phyloP scores from a whole-genome alignment of 2,888 invertebrate genomes.

The Icerya purchasi region DNA sequence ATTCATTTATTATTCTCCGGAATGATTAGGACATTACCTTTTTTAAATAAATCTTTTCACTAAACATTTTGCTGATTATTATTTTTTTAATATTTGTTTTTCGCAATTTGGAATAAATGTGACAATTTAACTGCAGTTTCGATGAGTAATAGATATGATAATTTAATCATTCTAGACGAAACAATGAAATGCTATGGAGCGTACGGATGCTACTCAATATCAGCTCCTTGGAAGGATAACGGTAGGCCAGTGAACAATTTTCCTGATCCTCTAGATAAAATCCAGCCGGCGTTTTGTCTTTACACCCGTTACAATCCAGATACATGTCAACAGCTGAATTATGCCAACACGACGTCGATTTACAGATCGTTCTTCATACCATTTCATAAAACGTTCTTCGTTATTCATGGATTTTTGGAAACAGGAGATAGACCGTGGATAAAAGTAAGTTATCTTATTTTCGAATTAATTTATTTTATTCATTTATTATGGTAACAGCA shows the following conservation, averaged over 20 bases:
- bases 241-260: slow-evolving; percentile 55
- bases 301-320: slow-evolving; percentile 31
- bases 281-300: slow-evolving; percentile 35
- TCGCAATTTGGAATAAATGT: background rate
- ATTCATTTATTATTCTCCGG: no score
- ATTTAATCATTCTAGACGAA: slow-evolving; percentile 7
- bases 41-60: no score
- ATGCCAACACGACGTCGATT: slow-evolving; percentile 42
- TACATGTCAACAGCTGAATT: slow-evolving; percentile 35
- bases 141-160: background rate
- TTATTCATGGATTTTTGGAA: slow-evolving; percentile 74
- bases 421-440: slow-evolving; percentile 64
- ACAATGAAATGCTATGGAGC: slow-evolving; percentile 43
- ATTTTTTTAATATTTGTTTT: background rate
- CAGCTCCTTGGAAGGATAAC: slow-evolving; percentile 54
- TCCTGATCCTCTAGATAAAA: slow-evolving; percentile 45
- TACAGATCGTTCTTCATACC: slow-evolving; percentile 38
- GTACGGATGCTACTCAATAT: slow-evolving; percentile 61
- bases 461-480: no score
- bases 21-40: no score
- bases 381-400: slow-evolving; percentile 42
- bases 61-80: no score
- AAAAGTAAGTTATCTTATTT: slow-evolving; percentile 27
- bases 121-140: background rate
- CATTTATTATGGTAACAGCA: no score